Evolutionary conservation across 1,140 invertebrate species (phyloP).

Genomic region (Drosophila sturtevanti): DNA sequence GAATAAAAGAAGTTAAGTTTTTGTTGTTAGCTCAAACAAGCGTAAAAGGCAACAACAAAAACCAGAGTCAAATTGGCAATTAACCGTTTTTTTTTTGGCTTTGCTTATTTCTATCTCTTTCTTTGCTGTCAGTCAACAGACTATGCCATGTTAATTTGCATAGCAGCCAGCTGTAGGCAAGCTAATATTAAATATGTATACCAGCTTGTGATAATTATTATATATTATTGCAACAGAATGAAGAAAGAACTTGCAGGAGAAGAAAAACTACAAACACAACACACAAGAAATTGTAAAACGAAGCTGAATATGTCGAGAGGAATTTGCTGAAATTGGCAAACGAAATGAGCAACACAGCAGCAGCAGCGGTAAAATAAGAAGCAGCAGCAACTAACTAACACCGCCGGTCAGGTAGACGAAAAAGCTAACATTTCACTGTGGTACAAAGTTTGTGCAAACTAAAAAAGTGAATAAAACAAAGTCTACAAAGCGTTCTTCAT

Average conservation of each 20-base stretch:
- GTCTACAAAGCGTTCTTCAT: too few relatives aligned
- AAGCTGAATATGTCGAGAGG: conserved; percentile 54
- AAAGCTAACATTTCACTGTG: conserved; percentile 28
- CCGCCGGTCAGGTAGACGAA: not conserved
- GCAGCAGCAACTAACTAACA: conserved; percentile 14
- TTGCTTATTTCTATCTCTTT: not conserved
- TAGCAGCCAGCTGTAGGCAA: conserved; percentile 40
- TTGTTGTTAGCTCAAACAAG: conserved; percentile 44
- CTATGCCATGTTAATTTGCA: conserved; percentile 41
- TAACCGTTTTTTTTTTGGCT: conserved; percentile 22
- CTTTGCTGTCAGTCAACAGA: conserved; percentile 13
- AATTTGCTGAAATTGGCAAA: conserved; percentile 73
- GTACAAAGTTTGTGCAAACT: not conserved
- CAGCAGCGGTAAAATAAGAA: conserved; percentile 32
- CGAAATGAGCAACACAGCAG: conserved; percentile 20
- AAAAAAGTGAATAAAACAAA: too few relatives aligned
- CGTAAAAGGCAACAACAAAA: conserved; percentile 28
- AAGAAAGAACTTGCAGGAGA: conserved; percentile 16
- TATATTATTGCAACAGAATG: conserved; percentile 6
- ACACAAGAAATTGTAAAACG: conserved; percentile 44
- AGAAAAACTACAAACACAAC: conserved; percentile 1
- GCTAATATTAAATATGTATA: conserved; percentile 3
- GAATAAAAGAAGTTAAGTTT: conserved; percentile 35
- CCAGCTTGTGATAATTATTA: conserved; percentile 30
- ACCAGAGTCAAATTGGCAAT: conserved; percentile 36